Conservation (phyloP, 2,113 vertebrate genomes). For the Otis tarda region DNA sequence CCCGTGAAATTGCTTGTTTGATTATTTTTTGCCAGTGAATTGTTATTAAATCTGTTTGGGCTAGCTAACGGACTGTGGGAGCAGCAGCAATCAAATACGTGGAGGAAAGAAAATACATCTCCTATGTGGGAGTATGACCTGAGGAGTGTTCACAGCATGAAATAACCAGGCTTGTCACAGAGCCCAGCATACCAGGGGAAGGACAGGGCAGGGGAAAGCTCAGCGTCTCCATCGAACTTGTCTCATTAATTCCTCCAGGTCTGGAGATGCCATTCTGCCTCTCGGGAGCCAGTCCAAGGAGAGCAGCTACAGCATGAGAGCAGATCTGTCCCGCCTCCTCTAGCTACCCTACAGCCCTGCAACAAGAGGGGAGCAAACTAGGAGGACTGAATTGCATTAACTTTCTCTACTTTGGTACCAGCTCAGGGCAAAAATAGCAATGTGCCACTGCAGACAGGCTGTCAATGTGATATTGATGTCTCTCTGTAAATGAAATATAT, state of each 20-base stretch:
- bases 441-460: background rate
- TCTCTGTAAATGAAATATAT: background rate
- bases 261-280: background rate
- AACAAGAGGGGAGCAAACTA: background rate
- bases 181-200: background rate
- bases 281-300: background rate
- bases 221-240: background rate
- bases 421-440: conserved; percentile 2
- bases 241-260: background rate
- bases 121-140: background rate
- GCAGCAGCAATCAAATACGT: background rate
- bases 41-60: background rate
- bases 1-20: background rate
- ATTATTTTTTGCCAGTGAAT: background rate
- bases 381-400: background rate
- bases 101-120: conserved; percentile 27
- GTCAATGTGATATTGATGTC: conserved; percentile 4
- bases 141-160: background rate
- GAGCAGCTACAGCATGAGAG: background rate
- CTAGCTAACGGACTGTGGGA: background rate
- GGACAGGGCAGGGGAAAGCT: background rate
- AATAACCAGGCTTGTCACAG: background rate
- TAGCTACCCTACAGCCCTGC: background rate
- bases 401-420: background rate
- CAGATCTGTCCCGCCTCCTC: background rate